phyloP scores from a whole-genome alignment of 2,797 vertebrate genomes.

The Oryzias dopingdopingensis region DNA sequence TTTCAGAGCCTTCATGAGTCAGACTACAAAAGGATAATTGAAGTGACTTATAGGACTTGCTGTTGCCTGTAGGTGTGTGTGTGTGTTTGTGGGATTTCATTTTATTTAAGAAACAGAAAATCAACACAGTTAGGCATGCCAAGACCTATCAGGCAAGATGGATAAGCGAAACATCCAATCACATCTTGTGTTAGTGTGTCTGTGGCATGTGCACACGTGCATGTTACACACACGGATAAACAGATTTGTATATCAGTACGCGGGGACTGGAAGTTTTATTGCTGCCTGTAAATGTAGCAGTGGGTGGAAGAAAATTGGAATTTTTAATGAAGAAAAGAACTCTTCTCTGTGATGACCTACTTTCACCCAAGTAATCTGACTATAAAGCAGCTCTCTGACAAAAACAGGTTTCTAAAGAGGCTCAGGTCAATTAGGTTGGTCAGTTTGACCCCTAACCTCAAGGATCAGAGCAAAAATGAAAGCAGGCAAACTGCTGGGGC shows the following conservation, averaged over 20 bases:
- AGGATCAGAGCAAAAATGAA: slow-evolving; percentile 38
- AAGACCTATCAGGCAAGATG: slow-evolving; percentile 55
- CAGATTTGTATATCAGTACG: slow-evolving; percentile 54
- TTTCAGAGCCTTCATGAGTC: slow-evolving; percentile 9
- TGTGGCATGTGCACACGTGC: slow-evolving; percentile 25
- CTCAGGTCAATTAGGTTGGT: slow-evolving; percentile 37
- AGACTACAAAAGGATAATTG: slow-evolving; percentile 25
- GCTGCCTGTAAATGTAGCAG: slow-evolving; percentile 53
- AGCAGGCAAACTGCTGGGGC: slow-evolving; percentile 5
- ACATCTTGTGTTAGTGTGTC: slow-evolving; percentile 33
- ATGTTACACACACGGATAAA: slow-evolving; percentile 45
- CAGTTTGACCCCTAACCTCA: slow-evolving; percentile 36
- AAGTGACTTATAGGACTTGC: slow-evolving; percentile 31
- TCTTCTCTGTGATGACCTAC: slow-evolving; percentile 66
- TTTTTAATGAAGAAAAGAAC: slow-evolving; percentile 34
- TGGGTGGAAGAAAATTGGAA: slow-evolving; percentile 54
- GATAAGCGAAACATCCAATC: slow-evolving; percentile 48
- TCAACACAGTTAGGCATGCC: slow-evolving; percentile 57
- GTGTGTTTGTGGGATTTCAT: slow-evolving; percentile 46
- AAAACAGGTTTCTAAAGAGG: slow-evolving; percentile 49
- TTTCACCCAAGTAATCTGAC: slow-evolving; percentile 55
- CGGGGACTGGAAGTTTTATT: slow-evolving; percentile 35
- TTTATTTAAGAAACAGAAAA: slow-evolving; percentile 71
- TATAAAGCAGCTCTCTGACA: slow-evolving; percentile 64
- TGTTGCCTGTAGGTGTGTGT: slow-evolving; percentile 8